phyloP scores from a whole-genome alignment of 2,113 vertebrate genomes.

The Psittacara wagleri region DNA sequence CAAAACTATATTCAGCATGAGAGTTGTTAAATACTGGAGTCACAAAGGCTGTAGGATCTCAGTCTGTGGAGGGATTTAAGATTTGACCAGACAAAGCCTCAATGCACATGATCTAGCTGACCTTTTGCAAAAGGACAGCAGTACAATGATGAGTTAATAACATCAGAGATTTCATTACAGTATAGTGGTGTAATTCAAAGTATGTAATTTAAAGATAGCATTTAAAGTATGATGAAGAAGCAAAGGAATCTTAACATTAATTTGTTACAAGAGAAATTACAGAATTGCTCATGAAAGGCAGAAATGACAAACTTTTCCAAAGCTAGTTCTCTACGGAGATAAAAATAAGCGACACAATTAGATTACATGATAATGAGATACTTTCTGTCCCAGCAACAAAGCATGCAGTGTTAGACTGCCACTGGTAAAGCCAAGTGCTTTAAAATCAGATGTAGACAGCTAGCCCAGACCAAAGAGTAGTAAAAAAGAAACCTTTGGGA shows the following conservation, averaged over 20 bases:
- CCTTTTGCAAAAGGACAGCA: neutral
- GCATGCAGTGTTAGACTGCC: neutral
- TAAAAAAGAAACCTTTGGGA: neutral
- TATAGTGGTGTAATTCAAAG: neutral
- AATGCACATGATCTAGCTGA: neutral
- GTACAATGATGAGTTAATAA: neutral
- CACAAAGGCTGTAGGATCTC: neutral
- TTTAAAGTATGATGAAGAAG: neutral
- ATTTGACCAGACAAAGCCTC: neutral
- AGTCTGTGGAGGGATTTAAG: neutral
- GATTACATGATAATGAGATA: neutral
- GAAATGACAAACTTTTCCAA: neutral
- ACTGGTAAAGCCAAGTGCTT: neutral
- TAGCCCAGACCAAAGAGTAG: neutral
- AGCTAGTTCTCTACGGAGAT: neutral
- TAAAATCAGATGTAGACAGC: neutral
- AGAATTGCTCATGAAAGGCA: neutral
- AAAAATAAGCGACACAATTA: neutral
- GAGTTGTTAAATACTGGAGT: neutral
- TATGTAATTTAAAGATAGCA: neutral
- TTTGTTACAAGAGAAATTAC: neutral
- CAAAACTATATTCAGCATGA: neutral
- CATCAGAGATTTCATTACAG: neutral
- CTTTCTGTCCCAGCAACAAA: neutral
- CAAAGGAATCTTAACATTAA: neutral